Base-by-base conservation (phyloP, 1,140 invertebrate species). In the Phthorimaea operculella region DNA sequence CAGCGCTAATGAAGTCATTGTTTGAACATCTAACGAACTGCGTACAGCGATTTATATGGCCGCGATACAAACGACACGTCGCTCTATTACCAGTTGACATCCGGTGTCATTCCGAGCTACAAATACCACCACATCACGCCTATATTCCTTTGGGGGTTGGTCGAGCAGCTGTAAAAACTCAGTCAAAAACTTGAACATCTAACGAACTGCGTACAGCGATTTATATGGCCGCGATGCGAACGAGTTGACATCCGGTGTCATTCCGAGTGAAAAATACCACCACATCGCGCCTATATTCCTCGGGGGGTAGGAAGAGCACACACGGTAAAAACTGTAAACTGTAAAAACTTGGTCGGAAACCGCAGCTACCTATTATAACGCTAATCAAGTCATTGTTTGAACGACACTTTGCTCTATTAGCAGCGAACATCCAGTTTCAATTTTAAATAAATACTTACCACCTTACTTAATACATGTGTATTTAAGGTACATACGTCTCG, bases 351-450 rank as follows among this genome's bases (percentile, higher is more conserved):
- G 54, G 63, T 61, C 63, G 62, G 65, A 74, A 66, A 69, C 66
- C 67, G 58, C 68, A 66, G 58, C 73, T 64, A n/a, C n/a, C 73
- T 64, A 80, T 83, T 80, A 80, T 66, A 64, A 59, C 70, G 63
- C 72, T 80, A 83, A 83, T 83, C 76, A 83, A 80, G 66, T 71
- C 68, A 75, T 79, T 80, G 76, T 83, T 83, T 80, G 73, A 65
- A 39, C 36, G 36, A 12, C 36, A 39, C 36, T 3, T 2, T 39
- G 36, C 36, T 9, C 36, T 2, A n/a, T 9, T 39, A 39, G n/a
- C 36, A 39, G 10, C 10, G 1, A 39, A 9, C n/a, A 39, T 10
- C 36, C 36, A 1, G 21, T 28, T 2, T 28, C 21, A 28, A 4
- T 28, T 28, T 6, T 2, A 28, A 6, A 28, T 4, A 4, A 28